These are phyloP conservation scores for Ommatoiulus sabulosus DNA, from an alignment of 2,888 invertebrate genomes.

Conservation along the genomic window DNA sequence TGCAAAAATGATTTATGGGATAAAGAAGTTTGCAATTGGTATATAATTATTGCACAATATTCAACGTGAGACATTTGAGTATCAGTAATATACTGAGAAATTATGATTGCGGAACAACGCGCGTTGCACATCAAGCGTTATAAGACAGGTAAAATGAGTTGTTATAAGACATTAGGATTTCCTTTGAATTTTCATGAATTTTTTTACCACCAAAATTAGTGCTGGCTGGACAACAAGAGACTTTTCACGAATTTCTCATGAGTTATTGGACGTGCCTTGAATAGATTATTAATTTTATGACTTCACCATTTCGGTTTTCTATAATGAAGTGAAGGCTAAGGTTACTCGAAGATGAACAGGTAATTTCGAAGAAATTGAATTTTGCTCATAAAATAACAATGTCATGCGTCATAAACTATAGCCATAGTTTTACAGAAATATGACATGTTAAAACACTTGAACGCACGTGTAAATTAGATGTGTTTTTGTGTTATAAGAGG, in stretches of 20 bases:
- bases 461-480: too few species aligned
- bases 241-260: background rate
- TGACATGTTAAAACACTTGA: background rate
- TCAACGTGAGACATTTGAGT: too few species aligned
- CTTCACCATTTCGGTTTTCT: background rate
- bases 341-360: background rate
- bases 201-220: background rate
- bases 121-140: too few species aligned
- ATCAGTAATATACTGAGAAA: too few species aligned
- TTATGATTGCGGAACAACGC: too few species aligned
- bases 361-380: background rate
- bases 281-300: background rate
- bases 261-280: background rate
- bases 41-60: too few species aligned
- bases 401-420: background rate
- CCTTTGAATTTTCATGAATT: background rate
- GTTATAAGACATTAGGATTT: background rate
- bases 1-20: too few species aligned
- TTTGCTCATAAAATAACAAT: background rate
- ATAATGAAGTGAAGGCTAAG: background rate
- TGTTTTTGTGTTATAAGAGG: too few species aligned
- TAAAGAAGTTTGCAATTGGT: too few species aligned
- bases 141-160: too few species aligned
- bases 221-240: background rate
- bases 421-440: background rate